phyloP scores from a whole-genome alignment of 1,140 invertebrate genomes.

The Steinernema feltiae region DNA sequence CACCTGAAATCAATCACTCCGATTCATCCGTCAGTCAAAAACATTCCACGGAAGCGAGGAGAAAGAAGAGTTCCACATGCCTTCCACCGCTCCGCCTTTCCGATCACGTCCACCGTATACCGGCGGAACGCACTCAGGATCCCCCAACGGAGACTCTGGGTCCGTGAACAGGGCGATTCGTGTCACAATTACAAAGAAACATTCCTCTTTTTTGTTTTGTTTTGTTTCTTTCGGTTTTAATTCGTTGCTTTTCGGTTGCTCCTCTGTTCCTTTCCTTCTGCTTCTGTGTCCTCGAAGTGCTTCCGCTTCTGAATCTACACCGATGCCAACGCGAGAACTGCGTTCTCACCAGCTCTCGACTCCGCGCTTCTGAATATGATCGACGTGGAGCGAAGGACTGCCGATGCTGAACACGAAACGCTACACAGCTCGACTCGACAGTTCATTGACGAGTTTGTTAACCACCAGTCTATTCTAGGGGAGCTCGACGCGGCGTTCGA shows the following conservation, averaged over 20 bases:
- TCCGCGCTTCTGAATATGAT: not conserved
- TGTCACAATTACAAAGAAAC: too few species aligned
- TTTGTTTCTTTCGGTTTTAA: not conserved
- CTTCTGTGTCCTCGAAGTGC: not conserved
- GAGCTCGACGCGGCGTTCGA: slow-evolving; percentile 1
- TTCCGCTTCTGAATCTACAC: not conserved
- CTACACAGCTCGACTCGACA: not conserved
- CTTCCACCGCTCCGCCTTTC: not conserved
- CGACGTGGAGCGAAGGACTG: not conserved
- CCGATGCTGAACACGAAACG: slow-evolving; percentile 1
- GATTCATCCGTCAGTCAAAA: too few species aligned
- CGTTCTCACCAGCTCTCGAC: not conserved
- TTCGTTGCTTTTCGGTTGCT: not conserved
- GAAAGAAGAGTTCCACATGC: not conserved
- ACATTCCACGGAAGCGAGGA: not conserved
- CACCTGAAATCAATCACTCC: slow-evolving; percentile 1
- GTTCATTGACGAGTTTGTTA: not conserved
- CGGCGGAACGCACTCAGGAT: not conserved
- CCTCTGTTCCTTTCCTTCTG: not conserved
- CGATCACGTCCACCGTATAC: not conserved
- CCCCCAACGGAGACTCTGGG: not conserved
- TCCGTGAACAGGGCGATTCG: too few species aligned
- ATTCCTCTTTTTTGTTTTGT: not conserved
- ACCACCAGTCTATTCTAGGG: not conserved
- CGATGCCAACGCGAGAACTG: not conserved